A percentile compares a stretch with the other conserved stretches of the same genome.
Conservation (phyloP, 2,113 vertebrate genomes). For the Agelaius tricolor region DNA sequence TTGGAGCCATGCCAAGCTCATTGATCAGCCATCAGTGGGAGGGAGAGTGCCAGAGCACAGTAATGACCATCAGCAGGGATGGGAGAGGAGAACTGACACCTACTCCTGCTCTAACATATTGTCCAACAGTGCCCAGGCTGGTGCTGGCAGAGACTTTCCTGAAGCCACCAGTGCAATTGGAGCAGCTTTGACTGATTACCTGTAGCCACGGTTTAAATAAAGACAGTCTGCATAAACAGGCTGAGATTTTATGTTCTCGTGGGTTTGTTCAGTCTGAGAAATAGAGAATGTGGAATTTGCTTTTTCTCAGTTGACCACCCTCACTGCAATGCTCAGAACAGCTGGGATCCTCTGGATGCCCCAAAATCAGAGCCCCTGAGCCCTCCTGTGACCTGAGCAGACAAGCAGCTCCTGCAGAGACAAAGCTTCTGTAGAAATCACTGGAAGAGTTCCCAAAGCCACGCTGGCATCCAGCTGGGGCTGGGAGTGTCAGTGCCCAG, state of each 20-base stretch:
- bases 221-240: neutral
- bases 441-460: neutral
- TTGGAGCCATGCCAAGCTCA: neutral
- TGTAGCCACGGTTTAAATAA: neutral
- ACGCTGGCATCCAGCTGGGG: neutral
- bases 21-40: slow-evolving; percentile 17
- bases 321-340: accelerated
- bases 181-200: neutral
- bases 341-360: neutral
- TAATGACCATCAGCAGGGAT: neutral
- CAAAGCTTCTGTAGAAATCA: accelerated
- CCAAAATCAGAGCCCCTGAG: neutral
- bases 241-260: neutral
- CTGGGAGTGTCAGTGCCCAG: neutral
- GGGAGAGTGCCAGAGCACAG: neutral
- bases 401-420: neutral
- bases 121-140: neutral
- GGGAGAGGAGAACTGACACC: neutral
- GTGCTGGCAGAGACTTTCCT: neutral
- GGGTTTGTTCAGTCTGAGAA: neutral
- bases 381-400: neutral
- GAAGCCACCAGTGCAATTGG: neutral
- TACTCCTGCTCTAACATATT: neutral
- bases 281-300: neutral
- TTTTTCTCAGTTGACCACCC: neutral